Conservation (phyloP, 2,888 invertebrate species). For the Temnothorax rugatulus region DNA sequence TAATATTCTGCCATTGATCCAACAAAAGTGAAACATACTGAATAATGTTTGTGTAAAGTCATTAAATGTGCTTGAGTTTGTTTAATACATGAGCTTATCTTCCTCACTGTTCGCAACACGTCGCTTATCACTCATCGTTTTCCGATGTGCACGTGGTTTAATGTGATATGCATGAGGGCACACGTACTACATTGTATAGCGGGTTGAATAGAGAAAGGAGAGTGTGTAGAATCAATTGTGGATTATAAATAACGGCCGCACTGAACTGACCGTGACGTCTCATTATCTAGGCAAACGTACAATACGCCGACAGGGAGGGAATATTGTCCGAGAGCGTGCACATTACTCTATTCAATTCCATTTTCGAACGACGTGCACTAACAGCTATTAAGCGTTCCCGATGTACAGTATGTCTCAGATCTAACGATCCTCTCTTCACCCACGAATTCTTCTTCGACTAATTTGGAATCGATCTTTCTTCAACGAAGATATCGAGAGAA, state of each 20-base stretch:
- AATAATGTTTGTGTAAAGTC: not conserved
- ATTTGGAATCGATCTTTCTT: not conserved
- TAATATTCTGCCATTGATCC: not conserved
- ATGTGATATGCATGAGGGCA: conserved; percentile 21
- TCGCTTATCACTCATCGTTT: conserved; percentile 38
- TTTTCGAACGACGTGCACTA: conserved; percentile 32
- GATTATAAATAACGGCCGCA: conserved; percentile 44
- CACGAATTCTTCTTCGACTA: not conserved
- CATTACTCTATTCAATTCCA: conserved; percentile 46
- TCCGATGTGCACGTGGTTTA: conserved; percentile 43
- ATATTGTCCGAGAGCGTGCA: conserved; percentile 33
- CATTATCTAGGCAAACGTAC: conserved; percentile 51
- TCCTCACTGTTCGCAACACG: not conserved
- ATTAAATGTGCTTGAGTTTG: conserved; percentile 13
- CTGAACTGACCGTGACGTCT: conserved; percentile 46
- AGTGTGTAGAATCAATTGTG: conserved; percentile 45
- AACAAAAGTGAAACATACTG: not conserved
- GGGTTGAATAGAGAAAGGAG: conserved; percentile 28
- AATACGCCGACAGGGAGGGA: conserved; percentile 8
- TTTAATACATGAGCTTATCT: conserved; percentile 38
- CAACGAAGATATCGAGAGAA: not conserved
- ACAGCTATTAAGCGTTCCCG: not conserved
- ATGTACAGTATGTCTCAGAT: conserved; percentile 30
- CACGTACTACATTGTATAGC: not conserved
- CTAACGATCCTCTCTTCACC: not conserved